Conservation (phyloP, 2,888 invertebrate genomes). For the Tryphoninae sp. region DNA sequence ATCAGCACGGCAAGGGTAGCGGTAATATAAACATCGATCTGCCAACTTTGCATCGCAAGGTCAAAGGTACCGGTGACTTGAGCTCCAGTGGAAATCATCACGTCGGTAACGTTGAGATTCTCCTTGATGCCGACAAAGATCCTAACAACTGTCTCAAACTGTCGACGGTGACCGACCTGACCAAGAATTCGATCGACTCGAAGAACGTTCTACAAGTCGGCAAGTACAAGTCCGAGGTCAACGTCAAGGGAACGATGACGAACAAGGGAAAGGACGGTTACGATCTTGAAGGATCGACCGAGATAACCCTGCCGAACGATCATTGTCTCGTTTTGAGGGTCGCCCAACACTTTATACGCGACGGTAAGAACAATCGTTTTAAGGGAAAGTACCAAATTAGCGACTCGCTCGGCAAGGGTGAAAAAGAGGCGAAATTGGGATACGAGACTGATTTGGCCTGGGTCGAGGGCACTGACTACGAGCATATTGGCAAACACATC, state of each 20-base stretch:
- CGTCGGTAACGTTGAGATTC: constrained; percentile 85
- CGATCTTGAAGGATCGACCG: constrained; percentile 81
- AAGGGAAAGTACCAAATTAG: constrained; percentile 73
- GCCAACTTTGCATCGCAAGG: constrained; percentile 81
- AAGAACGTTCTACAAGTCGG: constrained; percentile 84
- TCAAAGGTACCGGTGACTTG: constrained; percentile 83
- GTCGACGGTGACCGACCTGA: constrained; percentile 84
- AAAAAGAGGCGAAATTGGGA: constrained; percentile 80
- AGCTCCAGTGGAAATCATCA: constrained; percentile 84
- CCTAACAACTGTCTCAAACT: constrained; percentile 86
- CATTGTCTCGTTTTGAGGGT: constrained; percentile 81
- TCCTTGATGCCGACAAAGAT: constrained; percentile 87
- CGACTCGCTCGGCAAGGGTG: constrained; percentile 80
- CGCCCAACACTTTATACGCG: constrained; percentile 76
- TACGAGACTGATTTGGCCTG: constrained; percentile 79
- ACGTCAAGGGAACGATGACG: constrained; percentile 81
- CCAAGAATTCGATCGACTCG: constrained; percentile 83
- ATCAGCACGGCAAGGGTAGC: constrained; percentile 86
- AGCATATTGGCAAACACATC: constrained; percentile 79
- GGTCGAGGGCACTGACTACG: constrained; percentile 79
- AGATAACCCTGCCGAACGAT: constrained; percentile 82
- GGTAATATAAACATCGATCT: constrained; percentile 84
- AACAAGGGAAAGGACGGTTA: constrained; percentile 81
- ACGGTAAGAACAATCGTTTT: constrained; percentile 70
- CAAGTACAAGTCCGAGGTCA: constrained; percentile 81